Base-by-base conservation (phyloP, 2,113 vertebrate species). In the Nibea albiflora region DNA sequence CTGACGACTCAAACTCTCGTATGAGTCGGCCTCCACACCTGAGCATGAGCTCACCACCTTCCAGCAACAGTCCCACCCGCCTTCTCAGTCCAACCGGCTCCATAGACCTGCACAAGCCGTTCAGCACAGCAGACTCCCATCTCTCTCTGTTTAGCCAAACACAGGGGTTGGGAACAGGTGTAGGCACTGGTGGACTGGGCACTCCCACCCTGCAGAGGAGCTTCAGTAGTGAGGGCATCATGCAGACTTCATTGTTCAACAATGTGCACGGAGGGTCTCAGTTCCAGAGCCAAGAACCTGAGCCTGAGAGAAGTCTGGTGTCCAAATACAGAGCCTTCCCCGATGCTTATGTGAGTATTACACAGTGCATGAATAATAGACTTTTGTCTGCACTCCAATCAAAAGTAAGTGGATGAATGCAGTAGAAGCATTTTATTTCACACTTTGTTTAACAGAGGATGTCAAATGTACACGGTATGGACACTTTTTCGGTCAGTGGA, bases 331-430 rank as follows among this genome's bases (percentile, higher is more conserved):
- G 90, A 61, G 93, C 92, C 42, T 89, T 95, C 85, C 81, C 78
- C 0, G 95, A 95, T 20, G 92, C 90, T 24, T 96, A 95, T 92
- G 97, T 98, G 89, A 98, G 97, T 94, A 79, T 61, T 11, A 9
- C 50, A 22, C 3, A 26, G 15, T 2, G 0, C 15, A 17, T 44
- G 9, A 57, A 49, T 54, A 39, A 64, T 64, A 22, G 5, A 58
- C 3, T 10, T 50, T 14, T 44, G 63, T 46, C 10, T 76, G 24
- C 44, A 31, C 20, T 6, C 14, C 35, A 17, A 19, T 15, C 11
- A 22, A 73, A 62, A 28, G 15, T 24, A 22, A 65, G 22, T 83
- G 44, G 16, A 12, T 28, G n/a, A 64, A 50, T 76, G 39, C 12
- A 47, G 24, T 9, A 24, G 28, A 50, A 24, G 35, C 53, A 44